A percentile compares a stretch with the other conserved stretches of the same genome.
phyloP scores from a whole-genome alignment of 2,797 vertebrate genomes.

The Sphaeramia orbicularis region DNA sequence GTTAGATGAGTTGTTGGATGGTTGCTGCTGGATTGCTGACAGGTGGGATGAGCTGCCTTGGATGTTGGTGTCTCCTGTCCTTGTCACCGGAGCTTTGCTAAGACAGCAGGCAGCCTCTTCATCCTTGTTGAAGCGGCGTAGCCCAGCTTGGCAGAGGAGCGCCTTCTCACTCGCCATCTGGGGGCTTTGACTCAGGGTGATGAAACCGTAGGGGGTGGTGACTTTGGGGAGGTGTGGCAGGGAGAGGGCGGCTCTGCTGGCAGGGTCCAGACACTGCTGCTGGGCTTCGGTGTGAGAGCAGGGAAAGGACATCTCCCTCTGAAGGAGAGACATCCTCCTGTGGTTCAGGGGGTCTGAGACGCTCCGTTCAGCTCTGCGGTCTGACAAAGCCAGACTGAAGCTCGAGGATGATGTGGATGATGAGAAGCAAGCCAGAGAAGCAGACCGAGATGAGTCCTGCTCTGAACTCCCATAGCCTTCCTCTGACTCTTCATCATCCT shows the following conservation, averaged over 20 bases:
- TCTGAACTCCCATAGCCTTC: constrained; percentile 39
- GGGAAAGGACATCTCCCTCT: constrained; percentile 46
- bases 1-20: constrained; percentile 32
- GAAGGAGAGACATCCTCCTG: constrained; percentile 44
- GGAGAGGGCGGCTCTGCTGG: constrained; percentile 84
- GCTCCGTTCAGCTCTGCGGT: constrained; percentile 59
- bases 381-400: constrained; percentile 30
- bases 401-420: constrained; percentile 58
- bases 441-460: constrained; percentile 4
- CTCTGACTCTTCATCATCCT: constrained; percentile 34
- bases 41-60: constrained; percentile 19
- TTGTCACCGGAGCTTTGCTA: constrained; percentile 23
- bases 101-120: constrained; percentile 18
- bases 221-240: constrained; percentile 87
- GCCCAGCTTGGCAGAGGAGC: constrained; percentile 81
- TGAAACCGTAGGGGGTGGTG: constrained; percentile 86
- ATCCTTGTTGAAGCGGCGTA: constrained; percentile 47
- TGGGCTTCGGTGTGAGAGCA: constrained; percentile 32
- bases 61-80: constrained; percentile 20
- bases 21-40: constrained; percentile 29
- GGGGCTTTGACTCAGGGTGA: constrained; percentile 87
- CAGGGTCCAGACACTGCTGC: constrained; percentile 81
- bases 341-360: constrained; percentile 61
- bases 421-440: constrained; percentile 31
- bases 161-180: constrained; percentile 88